Percentiles rank a stretch among this genome's conserved stretches.
Conservation (phyloP, 2,113 vertebrate genomes). For the Heterocephalus glaber region DNA sequence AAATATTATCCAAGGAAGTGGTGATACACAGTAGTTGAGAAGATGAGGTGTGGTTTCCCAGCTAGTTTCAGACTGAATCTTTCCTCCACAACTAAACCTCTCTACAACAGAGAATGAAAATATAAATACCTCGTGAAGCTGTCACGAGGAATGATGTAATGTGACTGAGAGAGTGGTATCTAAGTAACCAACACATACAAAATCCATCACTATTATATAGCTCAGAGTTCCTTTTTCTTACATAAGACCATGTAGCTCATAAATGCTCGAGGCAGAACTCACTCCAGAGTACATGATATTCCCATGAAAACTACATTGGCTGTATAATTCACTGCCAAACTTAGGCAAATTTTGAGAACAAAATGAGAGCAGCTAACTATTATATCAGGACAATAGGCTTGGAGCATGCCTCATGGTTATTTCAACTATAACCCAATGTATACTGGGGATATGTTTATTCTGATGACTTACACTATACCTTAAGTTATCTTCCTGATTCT, state of each 20-base stretch:
- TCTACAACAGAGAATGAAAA: neutral
- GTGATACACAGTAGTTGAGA: neutral
- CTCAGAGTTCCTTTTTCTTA: neutral
- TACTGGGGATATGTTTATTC: neutral
- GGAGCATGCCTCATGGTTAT: neutral
- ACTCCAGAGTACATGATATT: neutral
- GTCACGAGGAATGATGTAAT: neutral
- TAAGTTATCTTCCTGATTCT: neutral
- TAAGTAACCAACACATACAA: neutral
- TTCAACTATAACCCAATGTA: neutral
- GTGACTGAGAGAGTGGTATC: neutral
- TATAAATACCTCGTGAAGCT: neutral
- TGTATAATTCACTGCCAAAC: neutral
- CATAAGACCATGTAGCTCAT: neutral
- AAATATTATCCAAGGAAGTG: neutral
- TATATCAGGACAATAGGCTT: neutral
- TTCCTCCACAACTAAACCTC: neutral
- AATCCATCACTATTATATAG: neutral
- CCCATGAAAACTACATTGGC: neutral
- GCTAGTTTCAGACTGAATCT: neutral
- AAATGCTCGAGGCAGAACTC: neutral
- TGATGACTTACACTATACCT: neutral
- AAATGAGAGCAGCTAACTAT: neutral
- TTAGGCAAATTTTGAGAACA: neutral
- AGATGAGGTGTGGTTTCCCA: neutral